Conservation (phyloP, 2,888 invertebrate species). For the Lathronympha strigana region DNA sequence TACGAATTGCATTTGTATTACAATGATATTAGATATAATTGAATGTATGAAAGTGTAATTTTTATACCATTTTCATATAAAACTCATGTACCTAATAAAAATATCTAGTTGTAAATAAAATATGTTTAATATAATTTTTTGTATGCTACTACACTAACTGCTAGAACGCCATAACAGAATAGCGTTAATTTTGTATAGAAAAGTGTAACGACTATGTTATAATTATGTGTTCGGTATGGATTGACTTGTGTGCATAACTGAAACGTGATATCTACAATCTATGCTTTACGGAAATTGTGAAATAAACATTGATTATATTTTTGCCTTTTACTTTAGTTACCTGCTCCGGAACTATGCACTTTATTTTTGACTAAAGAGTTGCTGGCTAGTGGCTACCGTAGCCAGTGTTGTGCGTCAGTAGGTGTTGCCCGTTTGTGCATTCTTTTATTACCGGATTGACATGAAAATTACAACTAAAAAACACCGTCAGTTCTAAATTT, state of each 20-base stretch:
- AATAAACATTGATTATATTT: conserved; percentile 80
- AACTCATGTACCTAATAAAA: conserved; percentile 82
- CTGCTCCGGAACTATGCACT: too few relatives aligned
- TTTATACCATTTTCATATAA: conserved; percentile 84
- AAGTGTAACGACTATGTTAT: conserved; percentile 70
- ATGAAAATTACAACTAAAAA: too few relatives aligned
- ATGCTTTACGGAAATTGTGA: conserved; percentile 83
- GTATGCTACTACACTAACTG: conserved; percentile 80
- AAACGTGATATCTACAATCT: conserved; percentile 84
- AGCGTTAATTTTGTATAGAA: conserved; percentile 78
- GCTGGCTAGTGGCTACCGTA: too few relatives aligned
- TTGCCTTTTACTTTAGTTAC: conserved; percentile 32
- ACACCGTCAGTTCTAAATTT: too few relatives aligned
- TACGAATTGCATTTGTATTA: conserved; percentile 80
- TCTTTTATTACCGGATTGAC: too few relatives aligned
- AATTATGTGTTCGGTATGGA: conserved; percentile 72
- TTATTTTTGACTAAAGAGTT: too few relatives aligned
- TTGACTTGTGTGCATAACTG: conserved; percentile 82
- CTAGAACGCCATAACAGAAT: conserved; percentile 73
- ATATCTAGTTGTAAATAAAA: conserved; percentile 78
- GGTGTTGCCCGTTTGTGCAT: too few relatives aligned
- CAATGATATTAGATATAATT: conserved; percentile 71
- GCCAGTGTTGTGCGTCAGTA: too few relatives aligned
- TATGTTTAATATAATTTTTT: conserved; percentile 81
- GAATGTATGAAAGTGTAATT: conserved; percentile 81